phyloP scores from a whole-genome alignment of 1,140 invertebrate species.

The Zaprionus nigranus region DNA sequence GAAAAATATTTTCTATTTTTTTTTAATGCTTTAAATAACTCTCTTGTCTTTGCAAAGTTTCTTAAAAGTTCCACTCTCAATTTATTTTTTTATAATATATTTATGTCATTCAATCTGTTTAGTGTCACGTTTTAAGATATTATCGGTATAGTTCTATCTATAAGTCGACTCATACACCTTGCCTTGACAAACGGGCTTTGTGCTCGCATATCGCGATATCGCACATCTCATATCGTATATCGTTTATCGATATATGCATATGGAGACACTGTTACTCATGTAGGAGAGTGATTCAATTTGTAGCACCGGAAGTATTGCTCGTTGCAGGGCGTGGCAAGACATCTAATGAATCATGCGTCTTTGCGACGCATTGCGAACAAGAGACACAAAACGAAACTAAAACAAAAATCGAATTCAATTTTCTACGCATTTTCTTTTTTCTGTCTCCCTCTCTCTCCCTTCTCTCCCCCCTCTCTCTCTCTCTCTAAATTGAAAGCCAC shows the following conservation, averaged over 20 bases:
- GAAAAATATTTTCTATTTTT: no score
- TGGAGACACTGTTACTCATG: background rate
- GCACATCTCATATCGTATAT: background rate
- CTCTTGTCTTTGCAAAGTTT: no score
- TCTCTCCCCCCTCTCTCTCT: background rate
- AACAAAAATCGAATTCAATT: slow-evolving; percentile 55
- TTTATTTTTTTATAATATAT: background rate
- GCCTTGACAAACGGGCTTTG: slow-evolving; percentile 49
- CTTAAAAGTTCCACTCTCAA: background rate
- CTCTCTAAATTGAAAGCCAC: slow-evolving; percentile 74
- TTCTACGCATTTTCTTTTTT: slow-evolving; percentile 39
- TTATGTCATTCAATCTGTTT: background rate
- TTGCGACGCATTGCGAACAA: slow-evolving; percentile 3
- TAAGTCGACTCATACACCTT: slow-evolving; percentile 18
- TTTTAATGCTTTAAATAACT: accelerated
- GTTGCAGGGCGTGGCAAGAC: slow-evolving; percentile 35
- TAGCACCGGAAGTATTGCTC: slow-evolving; percentile 48
- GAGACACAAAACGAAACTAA: background rate
- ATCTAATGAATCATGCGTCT: slow-evolving; percentile 48
- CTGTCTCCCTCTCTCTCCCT: slow-evolving; percentile 6
- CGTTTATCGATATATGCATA: slow-evolving; percentile 3
- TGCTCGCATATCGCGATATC: slow-evolving; percentile 25
- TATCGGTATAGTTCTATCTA: background rate
- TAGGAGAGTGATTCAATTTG: slow-evolving; percentile 49
- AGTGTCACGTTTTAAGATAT: no score